phyloP scores from a whole-genome alignment of 2,888 invertebrate species.

The Drosophila parthenogenetica region DNA sequence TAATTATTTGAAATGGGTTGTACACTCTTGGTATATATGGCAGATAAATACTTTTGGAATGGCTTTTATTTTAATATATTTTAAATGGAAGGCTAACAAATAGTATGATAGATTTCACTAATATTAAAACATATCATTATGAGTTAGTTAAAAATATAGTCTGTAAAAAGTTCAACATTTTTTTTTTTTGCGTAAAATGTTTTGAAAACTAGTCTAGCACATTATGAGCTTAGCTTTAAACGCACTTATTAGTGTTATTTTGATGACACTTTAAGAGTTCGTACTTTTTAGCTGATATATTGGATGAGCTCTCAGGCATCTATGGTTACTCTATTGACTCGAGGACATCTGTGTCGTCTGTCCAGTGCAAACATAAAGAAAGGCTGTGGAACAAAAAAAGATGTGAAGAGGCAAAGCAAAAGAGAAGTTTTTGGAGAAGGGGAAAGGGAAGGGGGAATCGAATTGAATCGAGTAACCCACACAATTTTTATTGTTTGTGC shows the following conservation, averaged over 20 bases:
- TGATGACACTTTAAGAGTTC: not conserved
- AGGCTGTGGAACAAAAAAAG: slow-evolving; percentile 49
- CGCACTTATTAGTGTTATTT: not conserved
- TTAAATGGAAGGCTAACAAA: too few relatives aligned
- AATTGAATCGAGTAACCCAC: slow-evolving; percentile 67
- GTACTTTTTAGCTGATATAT: not conserved
- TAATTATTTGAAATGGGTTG: too few relatives aligned
- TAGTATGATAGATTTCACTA: too few relatives aligned
- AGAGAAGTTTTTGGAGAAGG: not conserved
- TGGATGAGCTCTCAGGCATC: slow-evolving; percentile 57
- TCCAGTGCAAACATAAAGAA: slow-evolving; percentile 58
- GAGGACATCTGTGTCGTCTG: slow-evolving; percentile 57
- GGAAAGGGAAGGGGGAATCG: slow-evolving; percentile 27
- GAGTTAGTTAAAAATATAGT: too few relatives aligned
- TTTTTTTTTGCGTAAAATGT: too few relatives aligned
- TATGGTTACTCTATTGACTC: slow-evolving; percentile 68
- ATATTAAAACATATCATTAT: too few relatives aligned
- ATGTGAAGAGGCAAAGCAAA: slow-evolving; percentile 5
- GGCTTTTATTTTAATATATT: too few relatives aligned
- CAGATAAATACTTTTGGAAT: too few relatives aligned
- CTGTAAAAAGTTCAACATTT: too few relatives aligned
- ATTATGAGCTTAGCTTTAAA: not conserved
- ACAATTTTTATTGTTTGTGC: slow-evolving; percentile 70
- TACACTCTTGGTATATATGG: too few relatives aligned
- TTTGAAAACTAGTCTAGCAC: not conserved